These are phyloP conservation scores for Dolichomitus sp. DNA, from an alignment of 2,888 invertebrate genomes.

Conservation along the genomic window DNA sequence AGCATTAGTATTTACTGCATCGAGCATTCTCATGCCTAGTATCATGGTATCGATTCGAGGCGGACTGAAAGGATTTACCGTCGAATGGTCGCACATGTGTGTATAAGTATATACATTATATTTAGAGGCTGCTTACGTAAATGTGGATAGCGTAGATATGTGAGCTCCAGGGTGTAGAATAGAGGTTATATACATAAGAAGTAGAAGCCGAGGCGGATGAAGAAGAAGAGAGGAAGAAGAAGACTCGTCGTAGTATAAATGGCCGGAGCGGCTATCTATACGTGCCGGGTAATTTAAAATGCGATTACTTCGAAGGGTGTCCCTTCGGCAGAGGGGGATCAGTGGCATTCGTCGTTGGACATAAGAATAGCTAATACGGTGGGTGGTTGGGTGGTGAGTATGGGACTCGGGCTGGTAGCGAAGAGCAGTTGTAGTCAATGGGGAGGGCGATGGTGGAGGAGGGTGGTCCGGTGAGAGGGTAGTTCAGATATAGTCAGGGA, in stretches of 20 bases:
- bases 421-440: slow-evolving; percentile 50
- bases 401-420: slow-evolving; percentile 2
- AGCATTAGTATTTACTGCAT: slow-evolving; percentile 2
- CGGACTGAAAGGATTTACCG: slow-evolving; percentile 54
- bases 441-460: slow-evolving; percentile 65
- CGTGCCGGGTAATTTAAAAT: slow-evolving; percentile 81
- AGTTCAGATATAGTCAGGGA: slow-evolving; percentile 44
- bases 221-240: slow-evolving; percentile 4
- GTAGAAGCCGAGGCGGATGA: slow-evolving; percentile 3
- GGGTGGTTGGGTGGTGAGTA: slow-evolving; percentile 71
- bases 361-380: slow-evolving; percentile 84
- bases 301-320: slow-evolving; percentile 81
- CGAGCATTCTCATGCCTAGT: slow-evolving; percentile 26
- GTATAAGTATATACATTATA: slow-evolving; percentile 61
- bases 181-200: slow-evolving; percentile 28
- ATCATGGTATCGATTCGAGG: slow-evolving; percentile 61
- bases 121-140: slow-evolving; percentile 67
- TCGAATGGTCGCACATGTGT: slow-evolving; percentile 44
- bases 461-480: slow-evolving; percentile 58
- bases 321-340: slow-evolving; percentile 72
- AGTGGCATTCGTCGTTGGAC: slow-evolving; percentile 80
- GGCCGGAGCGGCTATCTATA: slow-evolving; percentile 62
- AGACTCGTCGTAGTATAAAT: slow-evolving; percentile 55
- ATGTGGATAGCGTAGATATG: slow-evolving; percentile 65
- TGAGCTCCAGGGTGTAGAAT: slow-evolving; percentile 49